These are phyloP conservation scores for Drosophila vallismaia DNA, from an alignment of 2,888 invertebrate genomes.

Conservation along the genomic window DNA sequence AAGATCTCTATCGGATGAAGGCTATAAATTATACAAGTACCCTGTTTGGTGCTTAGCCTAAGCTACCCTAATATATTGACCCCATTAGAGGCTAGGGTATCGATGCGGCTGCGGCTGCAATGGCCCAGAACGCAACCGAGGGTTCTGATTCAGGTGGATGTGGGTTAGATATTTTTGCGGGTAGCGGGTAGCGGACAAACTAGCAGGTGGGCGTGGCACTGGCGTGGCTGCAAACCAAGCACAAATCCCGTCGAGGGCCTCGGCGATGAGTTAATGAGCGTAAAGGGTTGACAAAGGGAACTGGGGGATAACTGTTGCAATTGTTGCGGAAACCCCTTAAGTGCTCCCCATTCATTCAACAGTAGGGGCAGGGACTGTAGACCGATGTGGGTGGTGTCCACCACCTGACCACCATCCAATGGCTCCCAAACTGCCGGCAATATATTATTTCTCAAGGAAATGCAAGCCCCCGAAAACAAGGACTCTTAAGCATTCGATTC, in stretches of 20 bases:
- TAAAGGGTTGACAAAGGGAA: slow-evolving; percentile 40
- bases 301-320: slow-evolving; percentile 41
- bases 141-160: slow-evolving; percentile 1
- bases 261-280: slow-evolving; percentile 44
- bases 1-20: not conserved
- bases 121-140: slow-evolving; percentile 2
- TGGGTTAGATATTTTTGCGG: not conserved
- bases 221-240: slow-evolving; percentile 18
- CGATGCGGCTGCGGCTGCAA: slow-evolving; percentile 5
- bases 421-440: slow-evolving; percentile 10
- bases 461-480: slow-evolving; percentile 6
- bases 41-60: not conserved
- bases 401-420: slow-evolving; percentile 9
- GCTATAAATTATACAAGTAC: not conserved
- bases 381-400: not conserved
- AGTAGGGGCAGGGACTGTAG: not conserved
- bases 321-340: slow-evolving; percentile 75
- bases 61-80: not conserved
- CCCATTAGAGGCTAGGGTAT: not conserved
- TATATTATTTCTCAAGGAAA: slow-evolving; percentile 11
- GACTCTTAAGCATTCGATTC: slow-evolving; percentile 16
- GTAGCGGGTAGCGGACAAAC: not conserved
- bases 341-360: slow-evolving; percentile 47
- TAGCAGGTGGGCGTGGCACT: slow-evolving; percentile 11
- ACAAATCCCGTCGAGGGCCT: slow-evolving; percentile 36